Conservation (phyloP, 2,888 invertebrate genomes). For the Tolmerus cingulatus region DNA sequence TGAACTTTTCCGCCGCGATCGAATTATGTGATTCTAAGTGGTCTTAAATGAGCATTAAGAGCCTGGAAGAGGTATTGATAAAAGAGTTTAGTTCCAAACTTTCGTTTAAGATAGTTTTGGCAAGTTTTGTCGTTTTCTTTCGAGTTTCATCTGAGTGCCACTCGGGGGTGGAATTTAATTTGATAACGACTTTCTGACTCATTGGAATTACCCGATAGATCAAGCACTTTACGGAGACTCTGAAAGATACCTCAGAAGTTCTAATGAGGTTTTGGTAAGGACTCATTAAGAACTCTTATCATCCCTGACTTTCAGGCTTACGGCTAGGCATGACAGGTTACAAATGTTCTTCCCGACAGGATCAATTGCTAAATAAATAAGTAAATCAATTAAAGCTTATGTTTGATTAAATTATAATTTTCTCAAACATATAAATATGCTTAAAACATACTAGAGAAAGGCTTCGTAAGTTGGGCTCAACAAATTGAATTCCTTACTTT, state of each 20-base stretch:
- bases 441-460: no score
- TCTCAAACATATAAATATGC: no score
- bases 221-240: background rate
- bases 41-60: constrained; percentile 13
- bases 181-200: constrained; percentile 1
- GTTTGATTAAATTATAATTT: no score
- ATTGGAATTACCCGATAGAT: background rate
- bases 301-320: background rate
- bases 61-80: constrained; percentile 19
- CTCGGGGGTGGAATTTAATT: constrained; percentile 14
- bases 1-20: constrained; percentile 12
- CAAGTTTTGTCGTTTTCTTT: background rate
- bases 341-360: background rate
- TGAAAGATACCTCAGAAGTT: background rate
- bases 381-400: background rate
- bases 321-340: background rate
- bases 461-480: no score
- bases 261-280: background rate
- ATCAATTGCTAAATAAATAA: background rate
- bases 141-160: background rate
- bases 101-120: constrained; percentile 8
- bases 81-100: constrained; percentile 1
- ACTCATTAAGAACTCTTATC: background rate
- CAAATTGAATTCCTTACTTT: no score
- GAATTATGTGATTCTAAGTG: constrained; percentile 25